These are phyloP conservation scores for Steatocranus sp. DNA, from an alignment of 2,797 vertebrate species.

Conservation along the genomic window DNA sequence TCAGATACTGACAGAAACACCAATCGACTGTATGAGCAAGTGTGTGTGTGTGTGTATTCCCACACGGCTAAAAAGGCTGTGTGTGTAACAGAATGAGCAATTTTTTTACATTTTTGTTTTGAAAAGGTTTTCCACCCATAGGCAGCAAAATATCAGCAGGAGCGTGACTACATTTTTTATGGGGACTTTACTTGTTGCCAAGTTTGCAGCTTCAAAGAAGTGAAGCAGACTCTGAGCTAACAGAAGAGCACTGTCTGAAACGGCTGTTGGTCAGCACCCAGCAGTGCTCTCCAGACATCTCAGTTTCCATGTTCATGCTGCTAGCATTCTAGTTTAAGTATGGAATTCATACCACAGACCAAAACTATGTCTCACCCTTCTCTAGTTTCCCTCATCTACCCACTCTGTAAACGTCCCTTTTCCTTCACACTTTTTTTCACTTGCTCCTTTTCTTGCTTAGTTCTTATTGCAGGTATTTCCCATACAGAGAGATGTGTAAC, in stretches of 20 bases:
- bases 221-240: slow-evolving; percentile 3
- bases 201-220: slow-evolving; percentile 28
- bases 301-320: slow-evolving; percentile 51
- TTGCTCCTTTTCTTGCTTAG: background rate
- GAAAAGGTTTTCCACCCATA: background rate
- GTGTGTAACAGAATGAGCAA: background rate
- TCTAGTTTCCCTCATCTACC: slow-evolving; percentile 28
- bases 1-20: slow-evolving; percentile 18
- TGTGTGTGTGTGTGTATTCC: background rate
- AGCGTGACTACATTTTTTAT: background rate
- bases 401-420: background rate
- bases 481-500: background rate
- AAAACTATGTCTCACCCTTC: slow-evolving; percentile 53
- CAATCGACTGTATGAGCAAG: slow-evolving; percentile 8
- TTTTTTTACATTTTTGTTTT: background rate
- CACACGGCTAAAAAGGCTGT: background rate
- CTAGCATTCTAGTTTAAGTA: slow-evolving; percentile 12
- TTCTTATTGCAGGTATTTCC: background rate
- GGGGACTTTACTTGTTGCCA: slow-evolving; percentile 1
- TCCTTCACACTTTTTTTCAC: slow-evolving; percentile 15
- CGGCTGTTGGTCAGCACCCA: slow-evolving; percentile 6
- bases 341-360: slow-evolving; percentile 53
- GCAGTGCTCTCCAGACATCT: slow-evolving; percentile 6
- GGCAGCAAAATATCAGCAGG: background rate
- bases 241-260: slow-evolving; percentile 29